Evolutionary conservation across 1,140 invertebrate genomes (phyloP).

Genomic region (Tetramorium simillimum): DNA sequence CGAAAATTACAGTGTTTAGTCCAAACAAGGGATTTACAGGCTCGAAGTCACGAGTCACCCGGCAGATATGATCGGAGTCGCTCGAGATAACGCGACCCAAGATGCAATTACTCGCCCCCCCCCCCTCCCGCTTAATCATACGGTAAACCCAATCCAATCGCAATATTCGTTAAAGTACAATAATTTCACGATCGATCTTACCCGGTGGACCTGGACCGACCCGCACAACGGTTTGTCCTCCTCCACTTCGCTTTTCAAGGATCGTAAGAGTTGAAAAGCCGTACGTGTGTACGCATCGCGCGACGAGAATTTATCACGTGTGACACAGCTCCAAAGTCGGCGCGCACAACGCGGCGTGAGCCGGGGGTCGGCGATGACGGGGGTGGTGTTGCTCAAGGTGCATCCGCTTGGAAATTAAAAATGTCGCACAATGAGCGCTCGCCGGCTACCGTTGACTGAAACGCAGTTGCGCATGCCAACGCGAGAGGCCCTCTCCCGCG

Average conservation of each 20-base stretch:
- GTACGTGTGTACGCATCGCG: conserved; percentile 47
- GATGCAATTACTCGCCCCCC: neutral
- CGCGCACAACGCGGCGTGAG: conserved; percentile 1
- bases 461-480: conserved; percentile 50
- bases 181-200: neutral
- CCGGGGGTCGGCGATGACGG: neutral
- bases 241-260: conserved; percentile 27
- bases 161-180: neutral
- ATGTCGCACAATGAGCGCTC: conserved; percentile 80
- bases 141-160: neutral
- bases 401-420: conserved; percentile 82
- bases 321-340: conserved; percentile 76
- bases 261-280: conserved; percentile 58
- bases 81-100: neutral
- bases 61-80: conserved; percentile 57
- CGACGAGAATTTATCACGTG: conserved; percentile 77
- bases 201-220: neutral
- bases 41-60: conserved; percentile 46
- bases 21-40: conserved; percentile 49
- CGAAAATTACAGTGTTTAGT: conserved; percentile 66
- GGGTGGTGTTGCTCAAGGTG: conserved; percentile 73
- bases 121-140: neutral
- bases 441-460: conserved; percentile 63
- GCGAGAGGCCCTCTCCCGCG: conserved; percentile 14
- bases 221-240: neutral